Evolutionary conservation across 1,140 invertebrate species (phyloP).

Genomic region (Sitobion miscanthi): DNA sequence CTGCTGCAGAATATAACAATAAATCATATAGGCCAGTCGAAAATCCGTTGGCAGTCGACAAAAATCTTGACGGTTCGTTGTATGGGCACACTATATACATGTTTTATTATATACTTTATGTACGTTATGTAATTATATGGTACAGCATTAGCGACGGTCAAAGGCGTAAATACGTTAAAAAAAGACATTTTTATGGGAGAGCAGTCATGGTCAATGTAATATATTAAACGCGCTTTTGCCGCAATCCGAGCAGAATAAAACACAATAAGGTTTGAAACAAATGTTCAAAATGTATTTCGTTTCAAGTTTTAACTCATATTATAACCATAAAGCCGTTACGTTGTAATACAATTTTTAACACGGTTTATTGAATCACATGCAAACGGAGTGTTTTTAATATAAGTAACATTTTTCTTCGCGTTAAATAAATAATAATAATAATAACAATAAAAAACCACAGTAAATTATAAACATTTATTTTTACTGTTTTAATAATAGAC

Average conservation of each 20-base stretch:
- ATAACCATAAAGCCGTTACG: not conserved
- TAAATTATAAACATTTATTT: conserved; percentile 1
- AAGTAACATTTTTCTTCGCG: not conserved
- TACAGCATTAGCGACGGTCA: not conserved
- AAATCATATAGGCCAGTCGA: no score
- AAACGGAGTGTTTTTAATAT: not conserved
- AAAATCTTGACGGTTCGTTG: no score
- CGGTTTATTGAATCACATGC: not conserved
- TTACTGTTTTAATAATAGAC: conserved; percentile 3
- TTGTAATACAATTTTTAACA: not conserved
- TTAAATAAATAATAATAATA: not conserved
- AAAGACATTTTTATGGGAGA: not conserved
- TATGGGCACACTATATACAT: not conserved
- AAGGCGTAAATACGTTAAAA: conserved; percentile 1
- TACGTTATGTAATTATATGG: not conserved
- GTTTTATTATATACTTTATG: not conserved
- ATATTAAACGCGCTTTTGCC: not conserved
- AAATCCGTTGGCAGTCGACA: no score
- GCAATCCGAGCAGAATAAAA: not conserved
- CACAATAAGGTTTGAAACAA: not conserved
- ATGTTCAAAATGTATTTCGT: not conserved
- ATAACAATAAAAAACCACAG: not conserved
- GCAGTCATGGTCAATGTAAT: not conserved
- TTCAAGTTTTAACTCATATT: not conserved
- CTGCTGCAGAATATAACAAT: no score